phyloP scores from a whole-genome alignment of 2,888 invertebrate species.

The Idaea dimidiata region DNA sequence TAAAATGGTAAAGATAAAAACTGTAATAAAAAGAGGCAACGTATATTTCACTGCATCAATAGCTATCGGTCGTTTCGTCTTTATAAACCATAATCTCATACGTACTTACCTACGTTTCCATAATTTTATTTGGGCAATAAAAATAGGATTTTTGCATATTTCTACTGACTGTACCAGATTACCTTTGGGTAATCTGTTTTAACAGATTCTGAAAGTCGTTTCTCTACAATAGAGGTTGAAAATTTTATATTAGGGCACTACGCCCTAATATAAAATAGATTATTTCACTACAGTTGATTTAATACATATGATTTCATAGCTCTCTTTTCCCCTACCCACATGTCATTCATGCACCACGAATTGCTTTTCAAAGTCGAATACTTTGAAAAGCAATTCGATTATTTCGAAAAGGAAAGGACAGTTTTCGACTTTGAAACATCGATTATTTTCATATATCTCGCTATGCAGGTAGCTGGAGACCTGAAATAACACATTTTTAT shows the following conservation, averaged over 20 bases:
- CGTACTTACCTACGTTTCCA: conserved; percentile 4
- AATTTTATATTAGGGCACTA: conserved; percentile 32
- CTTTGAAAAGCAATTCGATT: too few species aligned
- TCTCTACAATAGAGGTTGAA: conserved; percentile 27
- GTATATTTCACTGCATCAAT: conserved; percentile 16
- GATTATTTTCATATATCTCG: too few species aligned
- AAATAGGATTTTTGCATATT: conserved; percentile 31
- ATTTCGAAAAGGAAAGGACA: too few species aligned
- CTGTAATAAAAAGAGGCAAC: conserved; percentile 1
- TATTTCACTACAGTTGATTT: conserved; percentile 28
- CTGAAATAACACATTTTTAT: too few species aligned
- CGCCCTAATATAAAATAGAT: conserved; percentile 28
- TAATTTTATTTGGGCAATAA: conserved; percentile 21
- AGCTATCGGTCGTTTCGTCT: conserved; percentile 6
- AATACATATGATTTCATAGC: conserved; percentile 25
- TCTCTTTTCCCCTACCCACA: too few species aligned
- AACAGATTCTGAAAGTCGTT: conserved; percentile 30
- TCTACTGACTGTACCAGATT: conserved; percentile 17
- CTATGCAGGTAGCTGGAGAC: too few species aligned
- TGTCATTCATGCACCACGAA: too few species aligned
- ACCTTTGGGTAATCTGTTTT: too few species aligned
- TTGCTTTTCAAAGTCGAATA: too few species aligned
- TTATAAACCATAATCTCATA: conserved; percentile 9
- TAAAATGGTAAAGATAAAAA: conserved; percentile 3
- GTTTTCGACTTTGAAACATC: too few species aligned